Evolutionary conservation across 2,797 vertebrate genomes (phyloP).

Genomic region (Distichodus sexfasciatus): DNA sequence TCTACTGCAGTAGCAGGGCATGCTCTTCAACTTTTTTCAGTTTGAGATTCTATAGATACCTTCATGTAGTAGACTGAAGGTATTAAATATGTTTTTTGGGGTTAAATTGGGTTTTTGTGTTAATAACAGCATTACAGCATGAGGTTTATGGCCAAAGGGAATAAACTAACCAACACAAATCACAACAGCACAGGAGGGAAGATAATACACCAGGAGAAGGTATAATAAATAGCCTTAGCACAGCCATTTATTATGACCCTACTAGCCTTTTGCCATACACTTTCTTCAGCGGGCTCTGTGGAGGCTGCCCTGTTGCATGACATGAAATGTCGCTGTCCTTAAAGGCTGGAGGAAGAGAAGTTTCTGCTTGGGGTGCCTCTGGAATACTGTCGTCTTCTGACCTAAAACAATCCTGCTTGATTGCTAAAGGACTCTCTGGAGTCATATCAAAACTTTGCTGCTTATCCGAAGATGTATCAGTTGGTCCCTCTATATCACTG

Average conservation of each 20-base stretch:
- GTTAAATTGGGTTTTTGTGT: no score
- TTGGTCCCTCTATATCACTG: slow-evolving; percentile 65
- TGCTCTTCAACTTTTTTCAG: no score
- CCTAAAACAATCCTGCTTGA: slow-evolving; percentile 36
- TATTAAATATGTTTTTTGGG: no score
- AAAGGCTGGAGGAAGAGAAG: slow-evolving; percentile 44
- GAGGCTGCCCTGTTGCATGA: slow-evolving; percentile 52
- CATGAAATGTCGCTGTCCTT: slow-evolving; percentile 38
- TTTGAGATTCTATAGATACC: no score
- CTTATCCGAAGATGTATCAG: slow-evolving; percentile 57
- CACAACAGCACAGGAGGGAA: slow-evolving; percentile 7
- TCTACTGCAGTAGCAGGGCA: slow-evolving; percentile 24
- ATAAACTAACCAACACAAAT: not conserved
- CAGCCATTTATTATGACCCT: slow-evolving; percentile 81
- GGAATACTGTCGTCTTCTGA: slow-evolving; percentile 45
- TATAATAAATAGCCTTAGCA: slow-evolving; percentile 77
- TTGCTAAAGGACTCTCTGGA: slow-evolving; percentile 55
- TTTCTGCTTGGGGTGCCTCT: slow-evolving; percentile 48
- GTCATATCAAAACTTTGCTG: slow-evolving; percentile 57
- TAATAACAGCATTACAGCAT: no score
- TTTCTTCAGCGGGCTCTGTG: slow-evolving; percentile 58
- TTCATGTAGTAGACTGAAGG: no score
- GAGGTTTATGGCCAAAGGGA: not conserved
- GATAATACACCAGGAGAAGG: slow-evolving; percentile 18
- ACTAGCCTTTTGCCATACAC: slow-evolving; percentile 88